Evolutionary conservation across 2,888 invertebrate species (phyloP).

Genomic region (Sylvicola cinctus): DNA sequence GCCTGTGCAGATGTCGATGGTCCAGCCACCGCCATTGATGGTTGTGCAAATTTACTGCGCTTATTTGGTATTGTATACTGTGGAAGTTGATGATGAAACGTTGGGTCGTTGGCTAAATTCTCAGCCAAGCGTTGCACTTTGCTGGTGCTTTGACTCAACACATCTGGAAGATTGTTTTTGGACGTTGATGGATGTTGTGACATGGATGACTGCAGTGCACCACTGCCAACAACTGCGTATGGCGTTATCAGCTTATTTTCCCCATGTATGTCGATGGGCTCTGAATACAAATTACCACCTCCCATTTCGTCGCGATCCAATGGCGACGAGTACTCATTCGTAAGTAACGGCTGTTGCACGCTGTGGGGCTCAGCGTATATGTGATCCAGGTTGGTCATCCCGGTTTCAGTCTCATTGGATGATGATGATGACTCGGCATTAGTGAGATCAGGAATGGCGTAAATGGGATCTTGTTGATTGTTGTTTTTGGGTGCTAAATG

Average conservation of each 20-base stretch:
- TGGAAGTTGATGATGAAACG: slow-evolving; percentile 10
- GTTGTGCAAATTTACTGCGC: not conserved
- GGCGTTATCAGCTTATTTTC: slow-evolving; percentile 4
- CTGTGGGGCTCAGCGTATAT: slow-evolving; percentile 19
- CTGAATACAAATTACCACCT: slow-evolving; percentile 17
- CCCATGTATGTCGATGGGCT: slow-evolving; percentile 13
- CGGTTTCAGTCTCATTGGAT: too few species aligned
- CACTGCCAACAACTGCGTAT: slow-evolving; percentile 7
- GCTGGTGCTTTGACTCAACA: slow-evolving; percentile 11
- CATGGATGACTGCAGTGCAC: not conserved
- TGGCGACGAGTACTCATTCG: slow-evolving; percentile 17
- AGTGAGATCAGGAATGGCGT: slow-evolving; percentile 8
- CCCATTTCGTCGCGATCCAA: slow-evolving; percentile 14
- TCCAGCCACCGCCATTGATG: not conserved
- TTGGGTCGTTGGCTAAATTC: too few species aligned
- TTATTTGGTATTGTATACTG: slow-evolving; percentile 11
- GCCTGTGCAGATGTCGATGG: not conserved
- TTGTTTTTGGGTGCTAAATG: slow-evolving; percentile 11
- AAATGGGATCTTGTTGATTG: slow-evolving; percentile 13
- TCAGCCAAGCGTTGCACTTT: too few species aligned
- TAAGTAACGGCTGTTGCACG: slow-evolving; percentile 15
- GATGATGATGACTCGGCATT: not conserved
- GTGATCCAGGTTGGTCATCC: slow-evolving; percentile 12
- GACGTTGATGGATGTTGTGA: slow-evolving; percentile 10
- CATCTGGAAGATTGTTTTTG: slow-evolving; percentile 13